phyloP scores from a whole-genome alignment of 2,888 invertebrate genomes.

The Acrobasis consociella region DNA sequence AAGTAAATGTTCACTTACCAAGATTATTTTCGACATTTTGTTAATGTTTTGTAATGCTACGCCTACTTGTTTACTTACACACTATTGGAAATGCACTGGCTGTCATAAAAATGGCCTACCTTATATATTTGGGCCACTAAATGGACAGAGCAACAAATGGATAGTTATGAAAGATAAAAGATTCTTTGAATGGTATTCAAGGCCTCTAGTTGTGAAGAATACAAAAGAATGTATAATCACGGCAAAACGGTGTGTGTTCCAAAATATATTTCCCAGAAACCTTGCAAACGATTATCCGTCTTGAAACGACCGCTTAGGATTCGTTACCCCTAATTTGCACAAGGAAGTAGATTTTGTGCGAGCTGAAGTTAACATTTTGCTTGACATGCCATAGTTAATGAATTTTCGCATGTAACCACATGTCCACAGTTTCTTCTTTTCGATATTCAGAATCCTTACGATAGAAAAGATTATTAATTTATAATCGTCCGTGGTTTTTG shows the following conservation, averaged over 20 bases:
- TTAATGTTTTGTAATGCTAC: constrained; percentile 25
- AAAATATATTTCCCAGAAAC: constrained; percentile 28
- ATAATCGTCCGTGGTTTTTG: too few species aligned
- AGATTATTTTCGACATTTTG: constrained; percentile 47
- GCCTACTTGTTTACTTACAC: constrained; percentile 39
- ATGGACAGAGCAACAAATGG: constrained; percentile 53
- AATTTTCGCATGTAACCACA: neutral
- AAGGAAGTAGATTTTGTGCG: neutral
- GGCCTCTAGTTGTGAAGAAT: constrained; percentile 54
- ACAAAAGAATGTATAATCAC: constrained; percentile 76
- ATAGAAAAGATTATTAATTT: too few species aligned
- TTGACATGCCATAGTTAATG: neutral
- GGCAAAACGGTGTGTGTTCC: constrained; percentile 34
- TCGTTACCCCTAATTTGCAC: constrained; percentile 12
- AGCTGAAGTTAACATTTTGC: neutral
- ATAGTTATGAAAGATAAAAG: constrained; percentile 57
- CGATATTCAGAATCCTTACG: too few species aligned
- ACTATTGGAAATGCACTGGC: constrained; percentile 49
- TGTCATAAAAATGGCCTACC: constrained; percentile 45
- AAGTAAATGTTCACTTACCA: constrained; percentile 43
- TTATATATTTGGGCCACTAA: constrained; percentile 64
- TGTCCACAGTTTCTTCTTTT: too few species aligned
- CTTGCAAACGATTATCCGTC: constrained; percentile 21
- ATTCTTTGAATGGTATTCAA: constrained; percentile 60
- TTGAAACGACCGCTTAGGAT: constrained; percentile 19